phyloP scores from a whole-genome alignment of 2,797 vertebrate species.

The Pseudopleuronectes americanus region DNA sequence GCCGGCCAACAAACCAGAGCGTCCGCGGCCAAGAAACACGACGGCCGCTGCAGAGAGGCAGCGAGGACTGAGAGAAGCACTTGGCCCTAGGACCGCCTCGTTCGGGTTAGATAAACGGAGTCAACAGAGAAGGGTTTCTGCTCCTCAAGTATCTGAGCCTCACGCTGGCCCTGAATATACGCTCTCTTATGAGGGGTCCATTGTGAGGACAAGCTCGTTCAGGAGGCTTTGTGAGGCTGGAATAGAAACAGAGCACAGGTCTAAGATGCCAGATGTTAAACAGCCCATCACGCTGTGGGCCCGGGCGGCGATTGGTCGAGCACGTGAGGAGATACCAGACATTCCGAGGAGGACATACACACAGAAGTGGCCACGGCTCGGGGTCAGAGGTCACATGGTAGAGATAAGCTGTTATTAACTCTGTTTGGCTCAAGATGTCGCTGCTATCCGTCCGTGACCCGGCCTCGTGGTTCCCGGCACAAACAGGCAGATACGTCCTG shows the following conservation, averaged over 20 bases:
- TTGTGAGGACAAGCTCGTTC: conserved; percentile 13
- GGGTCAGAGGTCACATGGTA: conserved; percentile 51
- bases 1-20: conserved; percentile 64
- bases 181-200: background rate
- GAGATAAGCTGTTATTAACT: conserved; percentile 45
- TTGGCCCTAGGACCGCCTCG: conserved; percentile 50
- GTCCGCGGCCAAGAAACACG: conserved; percentile 50
- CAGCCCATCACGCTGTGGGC: conserved; percentile 5
- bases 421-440: conserved; percentile 5
- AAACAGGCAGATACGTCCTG: background rate
- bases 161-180: background rate
- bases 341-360: conserved; percentile 36
- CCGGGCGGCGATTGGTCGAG: background rate
- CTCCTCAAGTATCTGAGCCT: background rate
- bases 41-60: conserved; percentile 45
- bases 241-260: conserved; percentile 25
- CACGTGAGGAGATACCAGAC: conserved; percentile 51
- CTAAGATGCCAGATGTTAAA: conserved; percentile 41
- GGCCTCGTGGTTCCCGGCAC: background rate
- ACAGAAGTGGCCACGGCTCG: conserved; percentile 13
- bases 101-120: conserved; percentile 65
- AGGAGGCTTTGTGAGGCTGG: conserved; percentile 19
- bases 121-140: conserved; percentile 50
- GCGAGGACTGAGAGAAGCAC: too few relatives aligned
- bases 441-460: background rate